Evolutionary conservation across 1,140 invertebrate species (phyloP), one percentile per base, ranked within the genome.

Genomic region (Marisa cornuarietis): DNA sequence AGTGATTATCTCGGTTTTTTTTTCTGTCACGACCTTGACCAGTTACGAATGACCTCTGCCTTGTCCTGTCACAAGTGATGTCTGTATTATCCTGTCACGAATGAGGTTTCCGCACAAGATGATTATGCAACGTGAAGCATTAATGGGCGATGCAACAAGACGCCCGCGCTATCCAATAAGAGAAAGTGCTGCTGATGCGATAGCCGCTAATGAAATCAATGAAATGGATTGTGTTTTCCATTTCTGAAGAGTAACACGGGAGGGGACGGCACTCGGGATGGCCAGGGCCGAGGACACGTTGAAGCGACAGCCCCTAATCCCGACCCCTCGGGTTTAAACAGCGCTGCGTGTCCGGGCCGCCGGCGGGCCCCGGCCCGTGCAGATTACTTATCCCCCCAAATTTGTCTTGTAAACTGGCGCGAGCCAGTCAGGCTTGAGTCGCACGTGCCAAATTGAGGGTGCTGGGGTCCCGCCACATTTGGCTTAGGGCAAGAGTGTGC

Each of bases 361-460:
- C 71, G 11, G 61, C 72, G 62, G 24, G n/a, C 22, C 13, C 62
- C 63, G 71, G 63, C 71, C 24, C 71, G 61, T 71, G 71, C 20
- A 62, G 79, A 79, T 79, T 79, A 79, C 79, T 75, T 79, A 79
- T 79, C 79, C 79, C 61, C 61, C 71, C 79, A 79, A 79, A 79
- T 79, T 79, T 79, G 79, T 75, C 79, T 75, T 75, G 79, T 79
- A 79, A 79, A 79, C 79, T 75, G 79, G 61, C 51, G 79, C 42
- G 72, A 73, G 79, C 72, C 62, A 24, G 58, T 31, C 61, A n/a
- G 62, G 31, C 62, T 73, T n/a, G 58, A 72, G 49, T 66, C 79
- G 72, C 62, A 74, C 79, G 79, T 79, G 79, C 71, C 79, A 42
- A 79, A 79, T 75, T 79, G 79, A 71, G 71, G 61, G 31, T 42